Evolutionary conservation across 2,888 invertebrate species (phyloP).

Genomic region (Macrophya annulata): DNA sequence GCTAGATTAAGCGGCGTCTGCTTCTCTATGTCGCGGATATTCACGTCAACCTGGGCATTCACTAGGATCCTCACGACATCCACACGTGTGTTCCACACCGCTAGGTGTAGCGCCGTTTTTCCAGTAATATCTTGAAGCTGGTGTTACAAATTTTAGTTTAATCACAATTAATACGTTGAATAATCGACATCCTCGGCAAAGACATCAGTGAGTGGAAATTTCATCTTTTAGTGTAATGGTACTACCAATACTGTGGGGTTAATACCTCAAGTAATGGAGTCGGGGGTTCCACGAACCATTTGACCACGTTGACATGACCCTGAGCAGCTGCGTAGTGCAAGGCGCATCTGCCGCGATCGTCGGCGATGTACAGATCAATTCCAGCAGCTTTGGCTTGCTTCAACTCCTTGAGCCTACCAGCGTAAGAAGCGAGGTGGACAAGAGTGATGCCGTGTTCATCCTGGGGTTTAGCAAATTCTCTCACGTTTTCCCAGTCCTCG

Average conservation of each 20-base stretch:
- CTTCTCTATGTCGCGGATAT: constrained; percentile 74
- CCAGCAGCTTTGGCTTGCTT: constrained; percentile 63
- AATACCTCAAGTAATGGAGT: not conserved
- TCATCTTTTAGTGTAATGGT: too few species aligned
- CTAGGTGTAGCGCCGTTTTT: constrained; percentile 76
- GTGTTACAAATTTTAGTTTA: too few species aligned
- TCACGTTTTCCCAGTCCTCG: too few species aligned
- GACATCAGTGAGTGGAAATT: too few species aligned
- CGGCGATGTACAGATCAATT: constrained; percentile 64
- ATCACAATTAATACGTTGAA: not conserved
- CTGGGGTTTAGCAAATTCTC: too few species aligned
- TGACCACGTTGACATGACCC: constrained; percentile 68
- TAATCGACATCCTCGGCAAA: constrained; percentile 1
- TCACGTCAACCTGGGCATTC: constrained; percentile 72
- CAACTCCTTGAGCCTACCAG: constrained; percentile 62
- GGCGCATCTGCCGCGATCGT: constrained; percentile 74
- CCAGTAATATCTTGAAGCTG: too few species aligned
- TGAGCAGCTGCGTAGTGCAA: constrained; percentile 73
- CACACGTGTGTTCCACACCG: constrained; percentile 75
- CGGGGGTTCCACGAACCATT: constrained; percentile 65
- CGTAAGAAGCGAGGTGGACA: constrained; percentile 67
- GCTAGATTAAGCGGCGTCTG: constrained; percentile 78
- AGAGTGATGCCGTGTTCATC: too few species aligned
- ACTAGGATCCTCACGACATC: constrained; percentile 73
- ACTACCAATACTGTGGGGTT: too few species aligned